Base-by-base conservation (phyloP, 2,113 vertebrate species). In the Saguinus midas region DNA sequence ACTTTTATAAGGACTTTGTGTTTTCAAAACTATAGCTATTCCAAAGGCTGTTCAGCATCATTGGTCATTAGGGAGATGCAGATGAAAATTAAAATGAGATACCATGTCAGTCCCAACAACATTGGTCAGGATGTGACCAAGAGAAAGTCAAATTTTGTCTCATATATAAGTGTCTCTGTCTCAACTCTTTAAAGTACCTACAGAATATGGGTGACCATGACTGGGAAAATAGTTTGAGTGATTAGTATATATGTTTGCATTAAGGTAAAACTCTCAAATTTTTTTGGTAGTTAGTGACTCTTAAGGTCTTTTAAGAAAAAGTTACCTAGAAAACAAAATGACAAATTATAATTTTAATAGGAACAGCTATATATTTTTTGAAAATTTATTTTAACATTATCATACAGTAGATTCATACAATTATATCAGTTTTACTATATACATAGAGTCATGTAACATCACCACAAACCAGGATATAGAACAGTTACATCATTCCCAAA, bases 1-100 rank as follows among this genome's bases (percentile, higher is more conserved):
- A 75, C 9, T 81, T 95, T 61, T 87, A 76, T 64, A 48, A 93
- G 88, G 45, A 48, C 20, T 79, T 88, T 84, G 8, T 86, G 2
- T 94, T 93, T 95, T 93, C 7, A 93, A 82, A 81, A 72, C 68
- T 93, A 82, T 16, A 81, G 73, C 4, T 73, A 70, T 90, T 96
- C 37, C 64, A 80, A 90, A 94, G 80, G 27, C 75, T 68, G 57
- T 95, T 58, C 29, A 68, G 2, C 32, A 48, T 87, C 21, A 55
- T 86, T 61, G 64, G 23, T 92, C 78, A 70, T 55, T 86, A 90
- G 17, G 20, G 43, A 90, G 92, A 94, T 66, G 1, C 20, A 94
- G 57, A 86, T 94, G 40, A 90, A 92, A 94, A 79, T 4, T 29
- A 79, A 21, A 58, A 1, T 68, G 72, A 75, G 21, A 87, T 86